Conservation (phyloP, 2,888 invertebrate genomes). For the Acanthosepion pharaonis region DNA sequence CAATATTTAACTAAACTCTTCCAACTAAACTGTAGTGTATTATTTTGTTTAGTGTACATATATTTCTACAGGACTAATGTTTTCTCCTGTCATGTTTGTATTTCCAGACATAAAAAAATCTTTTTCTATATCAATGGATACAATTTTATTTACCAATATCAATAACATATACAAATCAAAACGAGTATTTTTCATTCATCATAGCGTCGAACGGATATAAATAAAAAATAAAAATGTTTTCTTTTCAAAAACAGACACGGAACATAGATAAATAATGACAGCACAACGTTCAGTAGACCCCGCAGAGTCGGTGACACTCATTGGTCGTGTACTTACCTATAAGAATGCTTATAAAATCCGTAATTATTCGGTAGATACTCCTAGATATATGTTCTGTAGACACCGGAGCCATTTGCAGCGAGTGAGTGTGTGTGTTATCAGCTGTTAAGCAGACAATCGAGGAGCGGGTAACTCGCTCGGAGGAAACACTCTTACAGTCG, state of each 20-base stretch:
- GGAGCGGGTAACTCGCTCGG: not conserved
- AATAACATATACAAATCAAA: no score
- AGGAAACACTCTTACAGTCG: not conserved
- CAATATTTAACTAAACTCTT: no score
- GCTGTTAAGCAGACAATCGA: not conserved
- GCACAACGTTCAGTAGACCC: not conserved
- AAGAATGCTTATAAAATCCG: not conserved
- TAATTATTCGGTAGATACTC: not conserved
- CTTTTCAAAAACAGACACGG: not conserved
- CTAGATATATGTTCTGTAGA: not conserved
- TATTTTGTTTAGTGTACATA: no score
- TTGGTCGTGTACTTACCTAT: not conserved
- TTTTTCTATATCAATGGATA: no score
- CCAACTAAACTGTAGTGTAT: no score
- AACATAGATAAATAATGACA: not conserved
- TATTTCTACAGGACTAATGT: no score
- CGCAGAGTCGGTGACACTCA: not conserved
- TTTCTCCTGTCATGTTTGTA: no score
- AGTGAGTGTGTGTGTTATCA: constrained; percentile 21
- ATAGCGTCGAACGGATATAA: not conserved
- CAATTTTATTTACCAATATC: not conserved
- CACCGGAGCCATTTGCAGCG: constrained; percentile 20
- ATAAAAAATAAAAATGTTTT: not conserved
- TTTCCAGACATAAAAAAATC: no score
- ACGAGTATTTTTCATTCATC: not conserved